Percentiles rank a stretch among this genome's conserved stretches.
Evolutionary conservation across 2,797 vertebrate species (phyloP).

Genomic region (Lophotriccus pileatus): DNA sequence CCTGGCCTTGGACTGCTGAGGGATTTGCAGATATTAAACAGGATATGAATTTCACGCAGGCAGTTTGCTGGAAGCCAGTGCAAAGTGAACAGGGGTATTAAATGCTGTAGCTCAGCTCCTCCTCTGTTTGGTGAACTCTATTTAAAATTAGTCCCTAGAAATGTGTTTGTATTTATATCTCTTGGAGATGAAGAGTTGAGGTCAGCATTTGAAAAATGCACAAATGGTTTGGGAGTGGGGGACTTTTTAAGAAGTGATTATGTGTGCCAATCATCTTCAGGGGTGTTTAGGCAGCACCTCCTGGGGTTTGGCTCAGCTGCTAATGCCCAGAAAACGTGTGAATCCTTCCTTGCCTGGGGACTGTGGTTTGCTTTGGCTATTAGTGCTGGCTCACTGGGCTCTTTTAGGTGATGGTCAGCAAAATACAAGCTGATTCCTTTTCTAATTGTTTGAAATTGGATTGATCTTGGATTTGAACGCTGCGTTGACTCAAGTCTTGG

Average conservation of each 20-base stretch:
- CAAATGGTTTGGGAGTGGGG: neutral
- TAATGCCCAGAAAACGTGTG: neutral
- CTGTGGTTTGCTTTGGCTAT: neutral
- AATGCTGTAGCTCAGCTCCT: neutral
- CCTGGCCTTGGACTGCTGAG: neutral
- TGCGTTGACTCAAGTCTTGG: neutral
- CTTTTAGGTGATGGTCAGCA: neutral
- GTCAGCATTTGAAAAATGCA: neutral
- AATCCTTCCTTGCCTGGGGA: neutral
- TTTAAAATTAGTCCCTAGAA: neutral
- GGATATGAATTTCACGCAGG: neutral
- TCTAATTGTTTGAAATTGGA: neutral
- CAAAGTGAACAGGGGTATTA: neutral
- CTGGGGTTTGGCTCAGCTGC: neutral
- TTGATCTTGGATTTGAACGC: neutral
- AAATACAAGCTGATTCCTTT: neutral
- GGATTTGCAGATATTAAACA: slow-evolving; percentile 8
- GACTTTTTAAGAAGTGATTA: neutral
- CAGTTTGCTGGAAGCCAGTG: neutral
- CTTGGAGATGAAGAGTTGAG: neutral
- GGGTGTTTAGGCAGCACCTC: neutral
- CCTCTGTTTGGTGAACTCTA: neutral
- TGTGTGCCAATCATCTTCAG: neutral
- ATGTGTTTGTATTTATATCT: neutral
- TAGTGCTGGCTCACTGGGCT: neutral